Evolutionary conservation across 2,113 vertebrate genomes (phyloP), one percentile per base, ranked within the genome.

Genomic region (Hystrix brachyura): DNA sequence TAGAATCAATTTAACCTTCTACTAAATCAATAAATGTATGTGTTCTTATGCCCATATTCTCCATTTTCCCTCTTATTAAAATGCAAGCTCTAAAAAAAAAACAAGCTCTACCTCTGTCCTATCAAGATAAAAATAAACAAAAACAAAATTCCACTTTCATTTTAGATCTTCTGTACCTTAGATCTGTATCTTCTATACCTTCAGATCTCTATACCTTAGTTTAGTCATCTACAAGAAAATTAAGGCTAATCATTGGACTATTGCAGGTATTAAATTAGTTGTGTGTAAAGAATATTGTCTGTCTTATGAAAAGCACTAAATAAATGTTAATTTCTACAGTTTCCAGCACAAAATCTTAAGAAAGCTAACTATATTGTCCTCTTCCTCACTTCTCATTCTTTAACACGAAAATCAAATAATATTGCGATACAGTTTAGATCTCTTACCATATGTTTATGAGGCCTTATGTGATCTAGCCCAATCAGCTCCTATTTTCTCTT

Each of bases 351-450:
- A 21, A 94, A 62, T 43, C 17, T 71, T 96, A 46, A 91, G 14
- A 59, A 87, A 84, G 25, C 18, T 96, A n/a, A 65, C 21, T 64
- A 15, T 18, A 81, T 62, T 81, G 15, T 76, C 69, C 3, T 64
- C 53, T 57, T 89, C 60, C 23, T 82, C 14, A 78, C 21, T 14
- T 46, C 29, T 94, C 79, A 57, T 29, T 87, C 46, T 94, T 96
- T 57, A 93, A 80, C 91, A 72, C 27, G 79, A 89, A 96, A 96
- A 81, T 48, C 53, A 88, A 76, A 23, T 76, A 81, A 85, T 46
- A 55, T 72, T 81, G 48, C 12, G 15, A 67, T 90, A 62, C 76
- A 64, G 69, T 64, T 48, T 64, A 48, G 85, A 51, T 84, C 38
- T 21, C 10, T 82, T 71, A 38, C 9, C 23, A 74, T 4, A 46